Evolutionary conservation across 2,888 invertebrate species (phyloP).

Genomic region (Elgonia sp.): DNA sequence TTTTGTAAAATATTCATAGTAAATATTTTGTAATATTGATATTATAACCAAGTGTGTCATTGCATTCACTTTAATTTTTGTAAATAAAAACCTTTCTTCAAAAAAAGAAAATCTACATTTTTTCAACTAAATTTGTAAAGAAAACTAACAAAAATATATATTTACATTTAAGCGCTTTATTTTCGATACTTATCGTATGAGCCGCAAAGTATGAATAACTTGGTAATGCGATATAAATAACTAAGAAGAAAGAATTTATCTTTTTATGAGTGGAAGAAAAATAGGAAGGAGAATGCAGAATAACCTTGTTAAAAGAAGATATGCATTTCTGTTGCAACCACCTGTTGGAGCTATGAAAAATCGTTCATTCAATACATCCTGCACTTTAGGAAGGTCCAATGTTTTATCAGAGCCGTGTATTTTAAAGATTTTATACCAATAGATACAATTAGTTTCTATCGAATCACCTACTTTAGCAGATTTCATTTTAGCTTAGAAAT

Average conservation of each 20-base stretch:
- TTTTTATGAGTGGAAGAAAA: conserved; percentile 70
- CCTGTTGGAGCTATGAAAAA: conserved; percentile 76
- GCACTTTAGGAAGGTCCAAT: conserved; percentile 63
- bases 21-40: too few species aligned
- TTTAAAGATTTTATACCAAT: conserved; percentile 55
- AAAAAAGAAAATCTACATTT: too few species aligned
- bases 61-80: too few species aligned
- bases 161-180: conserved; percentile 9
- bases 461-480: too few species aligned
- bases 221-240: conserved; percentile 65
- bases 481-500: too few species aligned
- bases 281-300: conserved; percentile 72
- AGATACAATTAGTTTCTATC: conserved; percentile 25
- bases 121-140: too few species aligned
- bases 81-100: too few species aligned
- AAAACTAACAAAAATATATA: too few species aligned
- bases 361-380: conserved; percentile 74
- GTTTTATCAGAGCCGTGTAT: conserved; percentile 44
- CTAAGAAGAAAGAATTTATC: conserved; percentile 72
- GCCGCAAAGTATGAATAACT: conserved; percentile 58
- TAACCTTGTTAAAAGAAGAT: conserved; percentile 75
- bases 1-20: too few species aligned
- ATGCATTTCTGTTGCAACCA: conserved; percentile 76
- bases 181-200: conserved; percentile 37
- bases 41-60: too few species aligned